These are phyloP conservation scores for Seriola quinqueradiata DNA, from an alignment of 2,113 vertebrate species.

Conservation along the genomic window DNA sequence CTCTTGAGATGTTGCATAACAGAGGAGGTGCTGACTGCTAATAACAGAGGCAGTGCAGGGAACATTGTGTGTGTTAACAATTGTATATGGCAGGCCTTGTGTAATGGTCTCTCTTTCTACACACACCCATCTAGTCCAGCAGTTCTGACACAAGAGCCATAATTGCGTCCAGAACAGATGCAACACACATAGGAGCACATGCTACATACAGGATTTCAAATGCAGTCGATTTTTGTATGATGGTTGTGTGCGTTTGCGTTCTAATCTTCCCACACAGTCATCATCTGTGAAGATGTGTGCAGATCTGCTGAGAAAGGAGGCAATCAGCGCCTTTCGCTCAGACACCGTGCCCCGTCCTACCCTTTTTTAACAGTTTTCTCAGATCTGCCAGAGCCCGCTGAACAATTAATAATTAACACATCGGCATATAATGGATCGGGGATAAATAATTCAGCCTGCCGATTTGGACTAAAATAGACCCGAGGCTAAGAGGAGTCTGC, in stretches of 20 bases:
- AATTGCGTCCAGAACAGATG: constrained; percentile 13
- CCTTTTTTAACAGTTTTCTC: constrained; percentile 65
- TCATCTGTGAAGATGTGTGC: constrained; percentile 42
- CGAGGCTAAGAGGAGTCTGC: constrained; percentile 61
- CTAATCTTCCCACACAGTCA: constrained; percentile 66
- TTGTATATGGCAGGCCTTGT: neutral
- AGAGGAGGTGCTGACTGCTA: constrained; percentile 64
- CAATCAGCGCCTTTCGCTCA: constrained; percentile 55
- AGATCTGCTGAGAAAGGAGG: constrained; percentile 49
- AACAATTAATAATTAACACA: constrained; percentile 84
- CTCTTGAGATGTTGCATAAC: constrained; percentile 68
- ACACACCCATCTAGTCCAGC: neutral
- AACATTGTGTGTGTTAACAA: constrained; percentile 30
- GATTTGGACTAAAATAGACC: constrained; percentile 79
- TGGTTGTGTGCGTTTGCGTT: constrained; percentile 1
- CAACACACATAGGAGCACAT: neutral
- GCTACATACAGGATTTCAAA: constrained; percentile 24
- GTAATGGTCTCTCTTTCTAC: constrained; percentile 18
- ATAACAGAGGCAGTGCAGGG: constrained; percentile 40
- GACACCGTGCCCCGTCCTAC: constrained; percentile 32
- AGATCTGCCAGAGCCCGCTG: constrained; percentile 67
- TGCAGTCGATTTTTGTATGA: constrained; percentile 1
- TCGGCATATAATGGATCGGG: constrained; percentile 75
- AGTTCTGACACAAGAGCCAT: neutral
- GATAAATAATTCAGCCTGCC: constrained; percentile 82